Evolutionary conservation across 2,113 vertebrate species (phyloP), one percentile per base, ranked within the genome.

Genomic region (Tonatia bakeri): DNA sequence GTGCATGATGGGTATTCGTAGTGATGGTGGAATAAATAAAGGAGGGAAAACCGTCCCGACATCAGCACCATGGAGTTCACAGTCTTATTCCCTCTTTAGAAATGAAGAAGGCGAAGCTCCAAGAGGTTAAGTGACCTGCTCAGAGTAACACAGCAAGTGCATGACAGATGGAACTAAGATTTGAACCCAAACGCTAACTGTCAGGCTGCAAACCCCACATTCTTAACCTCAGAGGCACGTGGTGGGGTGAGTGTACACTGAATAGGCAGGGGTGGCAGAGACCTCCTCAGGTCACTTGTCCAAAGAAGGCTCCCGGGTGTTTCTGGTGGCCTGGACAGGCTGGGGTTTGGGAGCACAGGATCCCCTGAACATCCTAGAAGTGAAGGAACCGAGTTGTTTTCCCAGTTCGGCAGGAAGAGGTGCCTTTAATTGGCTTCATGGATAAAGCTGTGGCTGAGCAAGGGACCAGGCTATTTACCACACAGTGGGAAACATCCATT

Each of bases 401-500:
- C 65, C 47, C 43, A 36, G 45, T 56, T 94, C 84, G 50, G 22
- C 89, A 40, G 36, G 45, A 50, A 81, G 90, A 96, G 91, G 75
- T 73, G 84, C 56, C 91, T 95, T 65, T 95, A 96, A 94, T 73
- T 96, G 94, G 89, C 77, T 96, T 72, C 10, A 0, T 91, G 86
- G 93, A 94, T 69, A 64, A 96, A 95, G 89, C 91, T 79, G 61
- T 64, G 72, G 77, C 64, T 84, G 81, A 77, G 59, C 77, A 52
- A 22, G 43, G 80, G 73, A 72, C 72, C 64, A 90, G 52, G 77
- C 91, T 96, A 89, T 97, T 97, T 96, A 97, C 87, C 65, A 75
- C 94, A 95, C 94, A 96, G 96, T 64, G 19, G 95, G 93, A 93
- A 95, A 61, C 72, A 86, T 79, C 79, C 67, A 79, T 93, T 95